phyloP scores from a whole-genome alignment of 2,888 invertebrate species.

The Alsophila aescularia region DNA sequence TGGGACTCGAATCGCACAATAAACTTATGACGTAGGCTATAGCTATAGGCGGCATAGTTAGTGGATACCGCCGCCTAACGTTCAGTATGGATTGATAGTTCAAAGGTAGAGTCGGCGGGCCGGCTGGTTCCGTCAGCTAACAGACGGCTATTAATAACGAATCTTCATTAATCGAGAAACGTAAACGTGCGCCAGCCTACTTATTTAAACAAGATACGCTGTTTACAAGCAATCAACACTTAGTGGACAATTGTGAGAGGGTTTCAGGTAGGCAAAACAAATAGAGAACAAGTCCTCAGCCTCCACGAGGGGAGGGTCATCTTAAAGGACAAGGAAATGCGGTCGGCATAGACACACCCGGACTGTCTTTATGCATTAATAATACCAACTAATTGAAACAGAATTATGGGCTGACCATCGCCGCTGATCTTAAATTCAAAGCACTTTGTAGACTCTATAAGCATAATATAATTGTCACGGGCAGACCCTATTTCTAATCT shows the following conservation, averaged over 20 bases:
- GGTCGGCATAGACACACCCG: slow-evolving; percentile 66
- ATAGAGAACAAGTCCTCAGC: slow-evolving; percentile 69
- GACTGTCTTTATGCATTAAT: slow-evolving; percentile 79
- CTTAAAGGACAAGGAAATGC: slow-evolving; percentile 75
- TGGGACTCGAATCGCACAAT: slow-evolving; percentile 74
- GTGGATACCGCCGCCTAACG: slow-evolving; percentile 4
- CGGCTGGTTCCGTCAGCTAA: slow-evolving; percentile 2
- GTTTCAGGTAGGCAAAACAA: slow-evolving; percentile 79
- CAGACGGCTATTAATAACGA: slow-evolving; percentile 20
- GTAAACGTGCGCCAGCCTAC: slow-evolving; percentile 25
- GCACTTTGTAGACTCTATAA: slow-evolving; percentile 34
- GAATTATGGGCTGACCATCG: slow-evolving; percentile 68
- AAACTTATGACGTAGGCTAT: slow-evolving; percentile 78
- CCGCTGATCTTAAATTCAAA: slow-evolving; percentile 64
- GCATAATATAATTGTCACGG: slow-evolving; percentile 22
- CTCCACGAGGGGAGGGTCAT: slow-evolving; percentile 70
- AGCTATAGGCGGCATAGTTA: slow-evolving; percentile 29
- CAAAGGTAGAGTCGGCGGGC: slow-evolving; percentile 3
- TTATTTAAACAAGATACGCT: slow-evolving; percentile 65
- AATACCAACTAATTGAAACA: slow-evolving; percentile 78
- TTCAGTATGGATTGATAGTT: slow-evolving; percentile 17
- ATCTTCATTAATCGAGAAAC: slow-evolving; percentile 21
- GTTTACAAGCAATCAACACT: slow-evolving; percentile 83
- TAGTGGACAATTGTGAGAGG: slow-evolving; percentile 77
- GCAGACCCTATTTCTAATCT: slow-evolving; percentile 22